Evolutionary conservation across 2,888 invertebrate genomes (phyloP).

Genomic region (Eucera pruinosa): DNA sequence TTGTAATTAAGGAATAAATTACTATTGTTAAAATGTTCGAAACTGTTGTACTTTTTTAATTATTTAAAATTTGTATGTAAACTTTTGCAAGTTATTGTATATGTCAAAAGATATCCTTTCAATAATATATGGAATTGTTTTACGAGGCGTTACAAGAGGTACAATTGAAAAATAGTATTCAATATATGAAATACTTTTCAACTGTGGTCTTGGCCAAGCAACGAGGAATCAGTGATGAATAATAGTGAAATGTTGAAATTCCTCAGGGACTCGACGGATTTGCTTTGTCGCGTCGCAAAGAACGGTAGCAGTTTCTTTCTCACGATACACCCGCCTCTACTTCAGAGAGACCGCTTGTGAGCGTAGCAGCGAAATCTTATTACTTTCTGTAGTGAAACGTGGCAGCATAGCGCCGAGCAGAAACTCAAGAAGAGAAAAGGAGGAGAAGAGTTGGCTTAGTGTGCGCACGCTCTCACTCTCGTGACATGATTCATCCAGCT

Average conservation of each 20-base stretch:
- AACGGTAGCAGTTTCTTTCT: slow-evolving; percentile 45
- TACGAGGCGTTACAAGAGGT: too few relatives aligned
- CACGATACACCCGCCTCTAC: slow-evolving; percentile 44
- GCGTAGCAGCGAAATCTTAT: slow-evolving; percentile 65
- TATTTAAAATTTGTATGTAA: too few relatives aligned
- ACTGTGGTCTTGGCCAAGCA: neutral
- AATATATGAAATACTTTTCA: neutral
- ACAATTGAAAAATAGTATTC: too few relatives aligned
- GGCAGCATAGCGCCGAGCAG: slow-evolving; percentile 12
- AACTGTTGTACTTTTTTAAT: too few relatives aligned
- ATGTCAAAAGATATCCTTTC: too few relatives aligned
- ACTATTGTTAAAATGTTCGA: too few relatives aligned
- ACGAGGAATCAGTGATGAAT: neutral
- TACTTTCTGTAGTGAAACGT: slow-evolving; percentile 48
- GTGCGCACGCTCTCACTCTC: slow-evolving; percentile 32
- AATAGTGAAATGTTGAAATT: slow-evolving; percentile 20
- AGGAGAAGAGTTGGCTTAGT: neutral
- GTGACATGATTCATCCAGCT: slow-evolving; percentile 65
- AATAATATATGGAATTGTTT: too few relatives aligned
- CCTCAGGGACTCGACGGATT: neutral
- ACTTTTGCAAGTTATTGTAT: too few relatives aligned
- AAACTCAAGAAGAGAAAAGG: slow-evolving; percentile 29
- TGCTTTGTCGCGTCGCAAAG: slow-evolving; percentile 11
- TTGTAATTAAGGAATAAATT: too few relatives aligned
- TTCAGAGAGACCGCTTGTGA: slow-evolving; percentile 26